Percentiles rank a stretch among this genome's conserved stretches.
Evolutionary conservation across 2,888 invertebrate genomes (phyloP).

Genomic region (Sphecodes monilicornis): DNA sequence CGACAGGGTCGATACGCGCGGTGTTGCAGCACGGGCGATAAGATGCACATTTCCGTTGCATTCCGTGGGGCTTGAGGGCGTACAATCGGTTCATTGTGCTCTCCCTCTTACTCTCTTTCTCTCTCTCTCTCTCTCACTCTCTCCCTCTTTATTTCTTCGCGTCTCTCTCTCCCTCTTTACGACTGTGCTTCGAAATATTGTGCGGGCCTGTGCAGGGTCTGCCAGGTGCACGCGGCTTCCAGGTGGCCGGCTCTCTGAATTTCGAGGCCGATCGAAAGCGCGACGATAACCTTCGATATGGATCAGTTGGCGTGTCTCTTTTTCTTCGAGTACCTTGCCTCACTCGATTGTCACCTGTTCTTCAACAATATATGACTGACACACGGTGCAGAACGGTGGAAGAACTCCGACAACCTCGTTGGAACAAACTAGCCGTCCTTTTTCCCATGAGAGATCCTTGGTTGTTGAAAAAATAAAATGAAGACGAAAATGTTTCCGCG

Average conservation of each 20-base stretch:
- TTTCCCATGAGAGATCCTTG: too few relatives aligned
- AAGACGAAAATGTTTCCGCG: too few relatives aligned
- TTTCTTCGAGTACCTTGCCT: not conserved
- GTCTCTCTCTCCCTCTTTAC: not conserved
- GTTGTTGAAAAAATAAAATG: too few relatives aligned
- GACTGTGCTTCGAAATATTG: slow-evolving; percentile 34
- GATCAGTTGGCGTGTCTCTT: not conserved
- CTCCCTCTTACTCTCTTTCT: not conserved
- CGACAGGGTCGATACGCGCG: slow-evolving; percentile 47
- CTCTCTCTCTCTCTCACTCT: not conserved
- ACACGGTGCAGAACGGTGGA: not conserved
- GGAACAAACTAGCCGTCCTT: too few relatives aligned
- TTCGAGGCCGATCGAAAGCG: slow-evolving; percentile 20
- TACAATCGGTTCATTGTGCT: slow-evolving; percentile 65
- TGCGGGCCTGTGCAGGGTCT: slow-evolving; percentile 26
- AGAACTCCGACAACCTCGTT: too few relatives aligned
- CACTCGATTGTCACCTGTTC: not conserved
- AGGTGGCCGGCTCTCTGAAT: slow-evolving; percentile 43
- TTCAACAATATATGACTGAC: not conserved
- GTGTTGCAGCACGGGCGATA: slow-evolving; percentile 50
- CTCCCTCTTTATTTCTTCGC: too few relatives aligned
- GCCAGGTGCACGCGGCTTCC: slow-evolving; percentile 58
- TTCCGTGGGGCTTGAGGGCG: slow-evolving; percentile 6
- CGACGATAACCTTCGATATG: slow-evolving; percentile 4
- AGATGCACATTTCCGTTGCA: slow-evolving; percentile 52